These are phyloP conservation scores for Procapra przewalskii DNA, from an alignment of 2,113 vertebrate species.

Conservation along the genomic window DNA sequence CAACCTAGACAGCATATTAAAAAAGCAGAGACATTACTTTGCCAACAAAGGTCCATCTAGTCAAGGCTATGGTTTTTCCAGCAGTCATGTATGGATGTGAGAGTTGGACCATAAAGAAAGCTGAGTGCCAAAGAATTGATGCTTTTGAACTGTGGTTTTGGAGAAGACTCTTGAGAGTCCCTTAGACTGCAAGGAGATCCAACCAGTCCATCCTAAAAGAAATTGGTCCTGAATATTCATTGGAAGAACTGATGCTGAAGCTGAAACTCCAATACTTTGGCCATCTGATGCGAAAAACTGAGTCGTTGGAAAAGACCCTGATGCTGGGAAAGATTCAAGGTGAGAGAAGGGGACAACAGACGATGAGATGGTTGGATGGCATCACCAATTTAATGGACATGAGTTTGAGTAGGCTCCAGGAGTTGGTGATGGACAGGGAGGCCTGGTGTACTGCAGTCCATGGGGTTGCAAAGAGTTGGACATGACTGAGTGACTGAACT, in stretches of 20 bases:
- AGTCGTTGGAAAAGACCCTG: neutral
- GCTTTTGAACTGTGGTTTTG: neutral
- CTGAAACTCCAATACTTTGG: neutral
- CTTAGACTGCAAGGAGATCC: neutral
- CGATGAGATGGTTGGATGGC: neutral
- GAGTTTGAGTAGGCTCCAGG: neutral
- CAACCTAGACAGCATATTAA: neutral
- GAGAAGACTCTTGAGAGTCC: neutral
- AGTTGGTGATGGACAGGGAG: neutral
- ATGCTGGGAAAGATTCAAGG: neutral
- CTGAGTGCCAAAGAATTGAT: neutral
- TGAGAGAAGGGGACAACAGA: neutral
- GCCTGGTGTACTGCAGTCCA: neutral
- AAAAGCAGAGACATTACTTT: neutral
- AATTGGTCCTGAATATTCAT: neutral
- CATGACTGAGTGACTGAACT: fast-evolving
- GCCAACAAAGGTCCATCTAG: neutral
- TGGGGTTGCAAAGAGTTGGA: neutral
- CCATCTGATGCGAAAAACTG: neutral
- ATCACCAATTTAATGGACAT: neutral
- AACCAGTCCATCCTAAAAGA: neutral
- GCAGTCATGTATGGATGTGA: neutral
- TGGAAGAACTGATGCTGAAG: neutral
- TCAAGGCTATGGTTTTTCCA: neutral
- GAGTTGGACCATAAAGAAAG: neutral